These are phyloP conservation scores for Hesperia comma DNA, from an alignment of 2,888 invertebrate genomes.

Conservation along the genomic window DNA sequence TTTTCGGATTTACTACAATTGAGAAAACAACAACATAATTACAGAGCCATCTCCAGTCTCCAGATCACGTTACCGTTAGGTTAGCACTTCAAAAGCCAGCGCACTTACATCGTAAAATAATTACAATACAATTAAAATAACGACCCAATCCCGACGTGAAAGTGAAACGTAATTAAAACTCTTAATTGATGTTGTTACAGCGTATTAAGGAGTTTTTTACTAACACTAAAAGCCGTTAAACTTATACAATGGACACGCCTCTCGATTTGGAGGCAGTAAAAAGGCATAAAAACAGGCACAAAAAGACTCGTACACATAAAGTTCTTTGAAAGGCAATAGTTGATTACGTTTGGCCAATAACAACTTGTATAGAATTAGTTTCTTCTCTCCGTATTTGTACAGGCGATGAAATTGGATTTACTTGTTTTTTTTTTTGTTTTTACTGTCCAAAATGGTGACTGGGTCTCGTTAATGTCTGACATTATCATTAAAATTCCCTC, in stretches of 20 bases:
- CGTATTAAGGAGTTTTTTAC: constrained; percentile 22
- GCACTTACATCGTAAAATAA: constrained; percentile 26
- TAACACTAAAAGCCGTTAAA: constrained; percentile 28
- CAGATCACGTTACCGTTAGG: constrained; percentile 18
- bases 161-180: constrained; percentile 31
- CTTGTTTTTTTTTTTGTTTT: constrained; percentile 7
- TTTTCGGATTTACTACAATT: background rate
- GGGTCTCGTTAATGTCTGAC: background rate
- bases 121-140: constrained; percentile 30
- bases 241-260: constrained; percentile 30
- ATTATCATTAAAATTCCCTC: background rate
- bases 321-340: constrained; percentile 13
- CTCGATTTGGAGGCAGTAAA: constrained; percentile 29
- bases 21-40: constrained; percentile 11
- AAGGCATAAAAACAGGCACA: constrained; percentile 20
- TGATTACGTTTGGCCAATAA: constrained; percentile 21
- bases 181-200: constrained; percentile 28
- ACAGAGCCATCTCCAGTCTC: constrained; percentile 12
- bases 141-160: constrained; percentile 8
- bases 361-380: constrained; percentile 11
- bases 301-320: constrained; percentile 12
- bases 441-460: background rate
- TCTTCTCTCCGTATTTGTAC: constrained; percentile 16
- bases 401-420: constrained; percentile 17
- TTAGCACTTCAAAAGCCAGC: constrained; percentile 14